Evolutionary conservation across 2,888 invertebrate species (phyloP).

Genomic region (Tholera decimalis): DNA sequence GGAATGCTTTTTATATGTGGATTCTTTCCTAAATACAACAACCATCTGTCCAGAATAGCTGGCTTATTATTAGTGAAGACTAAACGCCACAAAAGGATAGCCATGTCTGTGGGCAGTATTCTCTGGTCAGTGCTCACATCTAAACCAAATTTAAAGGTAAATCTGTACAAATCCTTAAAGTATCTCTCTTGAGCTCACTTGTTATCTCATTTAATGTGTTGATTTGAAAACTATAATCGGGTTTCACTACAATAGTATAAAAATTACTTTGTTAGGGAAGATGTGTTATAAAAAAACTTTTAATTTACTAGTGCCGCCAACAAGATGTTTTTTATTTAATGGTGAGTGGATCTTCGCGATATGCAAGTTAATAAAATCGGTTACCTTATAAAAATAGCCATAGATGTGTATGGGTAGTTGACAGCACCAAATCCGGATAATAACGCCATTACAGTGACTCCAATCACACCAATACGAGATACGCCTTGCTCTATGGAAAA

Average conservation of each 20-base stretch:
- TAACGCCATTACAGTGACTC: slow-evolving; percentile 99
- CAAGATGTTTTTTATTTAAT: no score
- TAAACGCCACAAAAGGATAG: slow-evolving; percentile 97
- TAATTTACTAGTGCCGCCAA: no score
- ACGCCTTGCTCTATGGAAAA: slow-evolving; percentile 97
- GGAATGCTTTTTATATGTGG: slow-evolving; percentile 97
- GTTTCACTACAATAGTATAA: no score
- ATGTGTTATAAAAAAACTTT: no score
- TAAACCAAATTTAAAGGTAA: slow-evolving; percentile 98
- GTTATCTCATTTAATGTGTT: slow-evolving; percentile 95
- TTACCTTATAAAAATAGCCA: slow-evolving; percentile 99
- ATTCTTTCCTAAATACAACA: slow-evolving; percentile 96
- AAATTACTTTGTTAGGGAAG: no score
- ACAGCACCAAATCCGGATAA: slow-evolving; percentile 99
- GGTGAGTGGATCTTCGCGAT: no score
- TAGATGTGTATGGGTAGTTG: slow-evolving; percentile 99
- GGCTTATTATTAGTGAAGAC: slow-evolving; percentile 98
- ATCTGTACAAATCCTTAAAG: slow-evolving; percentile 97
- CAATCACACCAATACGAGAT: slow-evolving; percentile 99
- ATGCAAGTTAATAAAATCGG: no score
- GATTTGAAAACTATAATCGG: no score
- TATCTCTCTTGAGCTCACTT: slow-evolving; percentile 94
- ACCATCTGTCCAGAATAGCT: slow-evolving; percentile 96
- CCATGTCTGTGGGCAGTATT: slow-evolving; percentile 97
- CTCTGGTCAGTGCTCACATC: slow-evolving; percentile 97